Evolutionary conservation across 2,113 vertebrate species (phyloP), one percentile per base, ranked within the genome.

Genomic region (Corythoichthys intestinalis): DNA sequence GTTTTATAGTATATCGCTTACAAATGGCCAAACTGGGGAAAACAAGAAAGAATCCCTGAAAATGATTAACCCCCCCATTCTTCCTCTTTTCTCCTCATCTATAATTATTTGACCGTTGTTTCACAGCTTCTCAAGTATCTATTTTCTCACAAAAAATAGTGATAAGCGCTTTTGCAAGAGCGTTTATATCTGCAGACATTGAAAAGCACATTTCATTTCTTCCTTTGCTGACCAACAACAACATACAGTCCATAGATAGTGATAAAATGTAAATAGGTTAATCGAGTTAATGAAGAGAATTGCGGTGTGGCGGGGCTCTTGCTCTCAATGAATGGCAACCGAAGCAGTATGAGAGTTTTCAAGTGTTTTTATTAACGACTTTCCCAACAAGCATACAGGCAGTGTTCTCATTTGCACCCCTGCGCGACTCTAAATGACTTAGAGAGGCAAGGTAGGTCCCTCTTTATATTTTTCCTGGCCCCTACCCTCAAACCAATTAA

Each of bases 181-280:
- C 75, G 73, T 85, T 82, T 77, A 81, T 85, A 84, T 81, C 73
- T 1, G 37, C 60, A 66, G 70, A 77, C 74, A 50, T 81, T 79
- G 75, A 69, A 76, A 66, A 78, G 67, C 83, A 85, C 76, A 84
- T 81, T 77, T 75, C 83, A 86, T 80, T 80, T 82, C 75, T 75
- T 60, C 57, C 48, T 69, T 70, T 5, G 75, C 65, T 70, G 66
- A 61, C 59, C 66, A 39, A 59, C 39, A 62, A 11, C 17, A 58
- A 35, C 4, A 53, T n/a, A 15, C 34, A 17, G 9, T 69, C 44
- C 66, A 53, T 44, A 60, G 69, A 53, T 37, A 28, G 12, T 60
- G 65, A 65, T 34, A 35, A 37, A 62, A 44, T 17, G 58, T 41
- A 74, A 78, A 70, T 68, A 67, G 73, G 58, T 74, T 59, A 58